Evolutionary conservation across 1,140 invertebrate genomes (phyloP).

Genomic region (Pollicipes pollicipes): DNA sequence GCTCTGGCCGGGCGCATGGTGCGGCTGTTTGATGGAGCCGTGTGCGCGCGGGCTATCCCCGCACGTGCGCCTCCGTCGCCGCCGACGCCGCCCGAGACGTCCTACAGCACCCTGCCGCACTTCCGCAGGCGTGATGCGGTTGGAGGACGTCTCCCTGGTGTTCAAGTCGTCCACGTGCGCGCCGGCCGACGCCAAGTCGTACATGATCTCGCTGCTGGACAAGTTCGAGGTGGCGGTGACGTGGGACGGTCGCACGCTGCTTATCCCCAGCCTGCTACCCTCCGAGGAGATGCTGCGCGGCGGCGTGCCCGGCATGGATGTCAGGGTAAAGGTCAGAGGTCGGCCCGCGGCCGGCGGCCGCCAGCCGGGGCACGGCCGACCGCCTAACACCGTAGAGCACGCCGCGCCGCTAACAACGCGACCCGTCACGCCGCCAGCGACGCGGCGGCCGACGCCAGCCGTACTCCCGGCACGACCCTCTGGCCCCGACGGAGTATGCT

Average conservation of each 20-base stretch:
- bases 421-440: no score
- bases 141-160: constrained; percentile 79
- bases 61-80: no score
- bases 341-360: constrained; percentile 47
- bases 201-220: constrained; percentile 73
- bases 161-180: constrained; percentile 55
- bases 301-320: constrained; percentile 29
- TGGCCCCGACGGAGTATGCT: no score
- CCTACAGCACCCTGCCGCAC: no score
- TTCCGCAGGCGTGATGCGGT: constrained; percentile 61
- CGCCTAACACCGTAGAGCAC: no score
- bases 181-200: constrained; percentile 44
- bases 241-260: constrained; percentile 78
- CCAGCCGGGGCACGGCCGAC: constrained; percentile 43
- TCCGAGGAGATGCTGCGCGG: constrained; percentile 47
- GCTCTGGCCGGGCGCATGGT: no score
- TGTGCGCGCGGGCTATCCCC: no score
- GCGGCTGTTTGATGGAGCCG: no score
- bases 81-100: no score
- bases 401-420: no score
- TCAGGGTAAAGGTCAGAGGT: constrained; percentile 37
- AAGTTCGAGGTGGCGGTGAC: constrained; percentile 96
- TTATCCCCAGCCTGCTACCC: constrained; percentile 83
- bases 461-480: no score
- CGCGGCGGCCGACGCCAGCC: no score